Conservation (phyloP, 2,113 vertebrate species). For the Aplodontia rufa region DNA sequence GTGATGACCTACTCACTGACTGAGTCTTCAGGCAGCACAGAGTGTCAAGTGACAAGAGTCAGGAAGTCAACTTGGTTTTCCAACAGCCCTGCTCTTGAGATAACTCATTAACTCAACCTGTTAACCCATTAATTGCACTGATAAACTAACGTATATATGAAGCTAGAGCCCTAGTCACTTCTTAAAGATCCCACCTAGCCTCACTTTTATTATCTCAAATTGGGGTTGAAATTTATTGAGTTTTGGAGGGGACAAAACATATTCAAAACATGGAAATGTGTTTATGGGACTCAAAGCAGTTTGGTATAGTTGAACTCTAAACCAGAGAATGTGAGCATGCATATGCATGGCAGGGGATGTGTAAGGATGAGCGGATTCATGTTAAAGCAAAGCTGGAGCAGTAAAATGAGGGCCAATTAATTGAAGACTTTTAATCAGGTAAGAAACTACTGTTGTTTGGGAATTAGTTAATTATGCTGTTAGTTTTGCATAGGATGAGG, state of each 20-base stretch:
- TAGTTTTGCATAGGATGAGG: neutral
- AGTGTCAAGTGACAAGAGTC: neutral
- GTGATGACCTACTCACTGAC: neutral
- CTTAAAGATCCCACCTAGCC: neutral
- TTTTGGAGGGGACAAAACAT: neutral
- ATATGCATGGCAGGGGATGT: accelerated
- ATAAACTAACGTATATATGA: neutral
- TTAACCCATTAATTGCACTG: too few relatives aligned
- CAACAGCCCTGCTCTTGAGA: neutral
- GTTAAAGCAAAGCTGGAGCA: neutral
- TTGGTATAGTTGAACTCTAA: neutral
- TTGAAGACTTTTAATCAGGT: neutral
- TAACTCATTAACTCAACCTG: neutral
- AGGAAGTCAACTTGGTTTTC: neutral
- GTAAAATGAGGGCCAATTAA: neutral
- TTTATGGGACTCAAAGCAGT: neutral
- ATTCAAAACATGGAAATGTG: neutral
- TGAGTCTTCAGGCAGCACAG: neutral
- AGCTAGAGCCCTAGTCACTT: neutral
- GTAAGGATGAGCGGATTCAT: neutral
- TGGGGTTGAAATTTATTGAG: too few relatives aligned
- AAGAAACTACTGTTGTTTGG: neutral
- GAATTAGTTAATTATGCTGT: neutral
- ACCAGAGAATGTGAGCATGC: neutral
- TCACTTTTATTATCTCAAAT: neutral